Conservation (phyloP, 1,140 invertebrate genomes). For the Drosophila ironensis region DNA sequence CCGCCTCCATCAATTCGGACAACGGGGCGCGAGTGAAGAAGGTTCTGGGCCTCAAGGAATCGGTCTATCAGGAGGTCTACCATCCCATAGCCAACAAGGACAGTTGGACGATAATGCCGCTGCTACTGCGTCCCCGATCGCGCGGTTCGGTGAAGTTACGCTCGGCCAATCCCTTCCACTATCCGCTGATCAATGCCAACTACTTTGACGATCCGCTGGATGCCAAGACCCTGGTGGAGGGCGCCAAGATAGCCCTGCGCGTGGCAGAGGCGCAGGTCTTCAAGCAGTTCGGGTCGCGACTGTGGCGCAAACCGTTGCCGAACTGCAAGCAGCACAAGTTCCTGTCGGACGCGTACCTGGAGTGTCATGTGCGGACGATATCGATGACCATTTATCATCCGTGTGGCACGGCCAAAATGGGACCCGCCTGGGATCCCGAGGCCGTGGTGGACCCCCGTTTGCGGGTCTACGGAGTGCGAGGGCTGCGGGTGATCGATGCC, state of each 20-base stretch:
- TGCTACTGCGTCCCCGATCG: slow-evolving; percentile 90
- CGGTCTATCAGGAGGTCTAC: slow-evolving; percentile 90
- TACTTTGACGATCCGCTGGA: slow-evolving; percentile 91
- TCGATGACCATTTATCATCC: slow-evolving; percentile 94
- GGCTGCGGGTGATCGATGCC: slow-evolving; percentile 92
- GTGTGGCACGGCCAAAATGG: slow-evolving; percentile 92
- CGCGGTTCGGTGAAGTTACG: slow-evolving; percentile 89
- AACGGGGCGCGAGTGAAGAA: slow-evolving; percentile 88
- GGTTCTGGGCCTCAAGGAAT: slow-evolving; percentile 91
- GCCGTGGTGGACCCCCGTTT: slow-evolving; percentile 92
- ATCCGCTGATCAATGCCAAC: slow-evolving; percentile 94
- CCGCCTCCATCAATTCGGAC: slow-evolving; percentile 92
- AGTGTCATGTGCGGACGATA: slow-evolving; percentile 92
- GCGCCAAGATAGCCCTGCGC: slow-evolving; percentile 88
- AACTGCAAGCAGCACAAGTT: slow-evolving; percentile 90
- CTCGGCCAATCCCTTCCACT: slow-evolving; percentile 91
- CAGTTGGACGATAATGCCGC: slow-evolving; percentile 92
- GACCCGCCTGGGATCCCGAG: slow-evolving; percentile 87
- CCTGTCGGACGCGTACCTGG: slow-evolving; percentile 90
- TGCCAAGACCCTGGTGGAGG: slow-evolving; percentile 90
- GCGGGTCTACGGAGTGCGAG: slow-evolving; percentile 89
- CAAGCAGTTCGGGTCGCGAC: slow-evolving; percentile 89
- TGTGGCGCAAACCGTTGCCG: slow-evolving; percentile 88
- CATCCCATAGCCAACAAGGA: slow-evolving; percentile 89
- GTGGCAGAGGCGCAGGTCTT: slow-evolving; percentile 90